phyloP scores from a whole-genome alignment of 2,888 invertebrate genomes.

The Volucella zonaria region DNA sequence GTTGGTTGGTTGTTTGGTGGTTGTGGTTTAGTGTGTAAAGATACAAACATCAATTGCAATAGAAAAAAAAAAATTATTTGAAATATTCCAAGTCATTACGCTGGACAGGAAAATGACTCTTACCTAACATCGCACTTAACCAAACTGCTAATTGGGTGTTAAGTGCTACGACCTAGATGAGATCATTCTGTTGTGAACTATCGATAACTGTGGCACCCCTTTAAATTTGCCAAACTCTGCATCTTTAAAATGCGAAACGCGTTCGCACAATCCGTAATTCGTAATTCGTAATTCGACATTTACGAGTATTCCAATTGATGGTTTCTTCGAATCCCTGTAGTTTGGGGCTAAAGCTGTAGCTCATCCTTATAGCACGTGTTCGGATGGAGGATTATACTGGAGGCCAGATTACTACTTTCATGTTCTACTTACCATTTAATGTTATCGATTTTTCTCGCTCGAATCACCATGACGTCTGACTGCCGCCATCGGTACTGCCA shows the following conservation, averaged over 20 bases:
- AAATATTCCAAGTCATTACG: no score
- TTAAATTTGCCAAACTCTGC: no score
- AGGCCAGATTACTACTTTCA: slow-evolving; percentile 4
- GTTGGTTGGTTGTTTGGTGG: neutral
- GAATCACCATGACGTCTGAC: slow-evolving; percentile 37
- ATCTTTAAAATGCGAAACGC: no score
- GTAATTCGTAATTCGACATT: no score
- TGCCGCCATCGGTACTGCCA: neutral
- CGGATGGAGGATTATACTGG: no score
- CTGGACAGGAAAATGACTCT: no score
- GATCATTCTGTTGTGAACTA: neutral
- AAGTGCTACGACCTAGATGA: slow-evolving; percentile 9
- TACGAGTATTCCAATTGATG: no score
- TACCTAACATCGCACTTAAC: slow-evolving; percentile 8
- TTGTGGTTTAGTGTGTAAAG: neutral
- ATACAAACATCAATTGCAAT: no score
- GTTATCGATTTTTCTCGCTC: slow-evolving; percentile 16
- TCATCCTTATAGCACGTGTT: no score
- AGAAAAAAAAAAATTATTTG: neutral
- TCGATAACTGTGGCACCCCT: neutral
- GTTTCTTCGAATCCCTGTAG: no score
- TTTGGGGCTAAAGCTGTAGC: no score
- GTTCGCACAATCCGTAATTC: no score
- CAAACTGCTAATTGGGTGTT: slow-evolving; percentile 6
- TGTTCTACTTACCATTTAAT: slow-evolving; percentile 30